These are phyloP conservation scores for Chrysemys picta DNA, from an alignment of 2,113 vertebrate species.

Conservation along the genomic window DNA sequence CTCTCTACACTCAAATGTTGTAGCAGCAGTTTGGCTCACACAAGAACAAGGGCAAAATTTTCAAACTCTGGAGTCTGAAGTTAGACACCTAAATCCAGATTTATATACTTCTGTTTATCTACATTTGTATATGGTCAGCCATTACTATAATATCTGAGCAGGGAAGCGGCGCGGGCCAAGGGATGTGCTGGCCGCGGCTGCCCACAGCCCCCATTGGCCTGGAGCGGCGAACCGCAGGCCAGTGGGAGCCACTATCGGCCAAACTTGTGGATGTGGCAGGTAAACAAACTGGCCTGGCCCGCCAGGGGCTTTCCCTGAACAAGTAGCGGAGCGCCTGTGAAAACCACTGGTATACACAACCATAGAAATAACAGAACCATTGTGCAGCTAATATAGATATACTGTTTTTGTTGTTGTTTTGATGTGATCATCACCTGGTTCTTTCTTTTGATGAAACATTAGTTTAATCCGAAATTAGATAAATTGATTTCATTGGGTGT, in stretches of 20 bases:
- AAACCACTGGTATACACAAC: background rate
- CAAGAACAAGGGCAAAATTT: background rate
- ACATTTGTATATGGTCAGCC: background rate
- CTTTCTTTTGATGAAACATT: background rate
- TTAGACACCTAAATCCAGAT: background rate
- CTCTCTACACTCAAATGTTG: background rate
- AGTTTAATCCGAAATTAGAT: background rate
- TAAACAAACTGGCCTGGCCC: too few relatives aligned
- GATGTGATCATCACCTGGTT: fast-evolving
- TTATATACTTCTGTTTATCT: background rate
- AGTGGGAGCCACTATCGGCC: too few relatives aligned
- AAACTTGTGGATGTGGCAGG: too few relatives aligned
- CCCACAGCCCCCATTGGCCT: too few relatives aligned
- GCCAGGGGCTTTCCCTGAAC: too few relatives aligned
- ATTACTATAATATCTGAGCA: background rate
- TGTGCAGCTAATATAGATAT: background rate
- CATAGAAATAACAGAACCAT: background rate
- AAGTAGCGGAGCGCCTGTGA: too few relatives aligned
- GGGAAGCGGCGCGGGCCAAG: too few relatives aligned
- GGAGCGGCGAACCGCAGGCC: too few relatives aligned
- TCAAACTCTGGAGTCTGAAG: background rate
- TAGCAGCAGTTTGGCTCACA: background rate
- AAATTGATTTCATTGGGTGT: background rate
- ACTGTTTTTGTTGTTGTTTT: background rate
- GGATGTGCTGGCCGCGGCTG: too few relatives aligned